Evolutionary conservation across 2,797 vertebrate genomes (phyloP), one percentile per base, ranked within the genome.

Genomic region (Sciurus vulgaris): DNA sequence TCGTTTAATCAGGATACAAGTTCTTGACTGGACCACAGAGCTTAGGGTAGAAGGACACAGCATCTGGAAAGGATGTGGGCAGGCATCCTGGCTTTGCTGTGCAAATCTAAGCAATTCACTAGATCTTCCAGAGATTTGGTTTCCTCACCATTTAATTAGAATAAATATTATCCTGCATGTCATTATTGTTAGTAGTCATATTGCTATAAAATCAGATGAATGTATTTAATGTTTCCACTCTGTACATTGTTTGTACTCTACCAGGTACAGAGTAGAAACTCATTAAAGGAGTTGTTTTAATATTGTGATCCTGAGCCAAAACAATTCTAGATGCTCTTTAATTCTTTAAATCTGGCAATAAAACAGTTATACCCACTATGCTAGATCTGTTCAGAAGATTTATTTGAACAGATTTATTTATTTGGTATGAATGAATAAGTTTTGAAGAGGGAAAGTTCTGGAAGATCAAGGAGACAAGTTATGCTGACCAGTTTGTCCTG

Each of bases 1-100:
- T 63, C n/a, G 65, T 8, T 93, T 61, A 93, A 38, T 86, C 8
- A 65, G 51, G 83, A 41, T 77, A 87, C 15, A 67, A 18, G 54
- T 85, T 9, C 49, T 81, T 61, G 70, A 15, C 14, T 79, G 67
- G 35, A 78, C 47, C 59, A 59, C 13, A 77, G 65, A 72, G 49
- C 24, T 67, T 78, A 86, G 3, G 15, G 5, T 35, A 72, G 35
- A 78, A 82, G 77, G 54, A 47, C 12, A 35, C 7, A 74, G 5
- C 20, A 4, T 35, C 11, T 33, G 51, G 2, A n/a, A 74, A 20
- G 26, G 54, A 44, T 4, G 8, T 38, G 24, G 13, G n/a, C 76
- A 56, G 35, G 69, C 51, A 76, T 65, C 38, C 30, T 72, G 28
- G 1, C 33, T 82, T 89, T 90, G 69, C 65, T 78, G 11, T 44